Percentiles rank a stretch among this genome's conserved stretches.
Conservation (phyloP, 1,140 invertebrate genomes). For the Bombus superbus region DNA sequence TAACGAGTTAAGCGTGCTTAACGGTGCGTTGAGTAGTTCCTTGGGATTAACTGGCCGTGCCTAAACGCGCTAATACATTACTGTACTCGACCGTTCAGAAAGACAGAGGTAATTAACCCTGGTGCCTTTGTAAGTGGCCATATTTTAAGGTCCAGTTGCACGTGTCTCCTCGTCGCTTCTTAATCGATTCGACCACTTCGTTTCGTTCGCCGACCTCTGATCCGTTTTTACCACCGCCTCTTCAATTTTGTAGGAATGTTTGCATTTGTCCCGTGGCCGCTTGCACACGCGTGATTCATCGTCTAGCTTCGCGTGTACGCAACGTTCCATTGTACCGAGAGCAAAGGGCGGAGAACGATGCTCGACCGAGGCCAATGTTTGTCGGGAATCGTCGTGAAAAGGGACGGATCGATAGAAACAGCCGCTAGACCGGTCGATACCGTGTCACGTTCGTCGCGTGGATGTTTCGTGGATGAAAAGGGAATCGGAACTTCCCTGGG, state of each 20-base stretch:
- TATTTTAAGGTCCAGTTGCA: slow-evolving; percentile 67
- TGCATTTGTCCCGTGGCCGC: neutral
- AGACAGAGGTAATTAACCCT: slow-evolving; percentile 75
- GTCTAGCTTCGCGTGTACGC: slow-evolving; percentile 27
- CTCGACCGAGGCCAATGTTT: neutral
- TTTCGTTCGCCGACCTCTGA: slow-evolving; percentile 1
- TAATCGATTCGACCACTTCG: slow-evolving; percentile 60
- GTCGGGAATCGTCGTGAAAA: neutral
- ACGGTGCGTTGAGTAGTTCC: slow-evolving; percentile 75
- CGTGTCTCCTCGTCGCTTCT: slow-evolving; percentile 57
- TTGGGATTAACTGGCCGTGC: slow-evolving; percentile 73
- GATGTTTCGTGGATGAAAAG: too few relatives aligned
- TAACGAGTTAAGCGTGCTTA: slow-evolving; percentile 73
- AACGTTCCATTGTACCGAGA: slow-evolving; percentile 17
- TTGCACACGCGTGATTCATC: slow-evolving; percentile 54
- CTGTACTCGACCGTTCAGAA: slow-evolving; percentile 65
- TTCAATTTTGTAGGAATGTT: slow-evolving; percentile 12
- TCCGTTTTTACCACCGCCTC: neutral
- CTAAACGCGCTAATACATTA: slow-evolving; percentile 77
- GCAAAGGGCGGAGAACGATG: slow-evolving; percentile 19
- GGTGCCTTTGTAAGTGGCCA: slow-evolving; percentile 51
- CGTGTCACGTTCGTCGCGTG: neutral
- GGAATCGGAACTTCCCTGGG: too few relatives aligned
- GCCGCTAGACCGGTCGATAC: neutral
- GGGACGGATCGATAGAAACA: neutral